Base-by-base conservation (phyloP, 2,888 invertebrate genomes). In the Timandra comae region DNA sequence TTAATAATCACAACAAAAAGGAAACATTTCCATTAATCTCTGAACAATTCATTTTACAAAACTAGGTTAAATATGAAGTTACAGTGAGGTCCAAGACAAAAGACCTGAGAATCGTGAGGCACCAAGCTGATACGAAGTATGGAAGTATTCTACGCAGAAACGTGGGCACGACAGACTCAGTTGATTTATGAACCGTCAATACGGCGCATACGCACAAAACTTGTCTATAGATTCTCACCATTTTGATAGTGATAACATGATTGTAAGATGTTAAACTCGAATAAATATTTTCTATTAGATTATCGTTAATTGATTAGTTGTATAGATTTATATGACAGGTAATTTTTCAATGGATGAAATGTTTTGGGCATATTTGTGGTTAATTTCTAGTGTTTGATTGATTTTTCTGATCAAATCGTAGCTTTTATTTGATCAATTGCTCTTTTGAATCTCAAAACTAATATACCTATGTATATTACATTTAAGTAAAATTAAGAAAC, bases 101-200 rank as follows among this genome's bases (percentile, higher is more conserved):
- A 72, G 77, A 51, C 54, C 49, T 54, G 58, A 43, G 46, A 59
- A 53, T 78, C 85, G 84, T 84, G 85, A 82, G 84, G 78, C 76
- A 72, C 66, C 84, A 82, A 84, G 82, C 84, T 80, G 82, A 56
- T 79, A 78, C 73, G 72, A 79, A 78, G 68, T 73, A 77, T 77
- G 69, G 72, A 79, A 78, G 68, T 73, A 77, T 77, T 70, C 70
- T 62, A 62, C 65, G 75, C 74, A 69, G 76, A 78, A 78, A 77
- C 80, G 80, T 81, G 76, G 67, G 65, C 64, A 62, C 52, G 63
- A 61, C 58, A 56, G 51, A 56, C 49, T 50, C 58, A 48, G 50
- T 63, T 81, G 84, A 85, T 79, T 80, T 78, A 79, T 82, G 57
- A 60, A 37, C 52, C 45, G 43, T 56, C 56, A 50, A 49, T 41